Percentiles rank a stretch among this genome's conserved stretches.
Conservation (phyloP, 2,888 invertebrate species). For the Chironomus tentans region DNA sequence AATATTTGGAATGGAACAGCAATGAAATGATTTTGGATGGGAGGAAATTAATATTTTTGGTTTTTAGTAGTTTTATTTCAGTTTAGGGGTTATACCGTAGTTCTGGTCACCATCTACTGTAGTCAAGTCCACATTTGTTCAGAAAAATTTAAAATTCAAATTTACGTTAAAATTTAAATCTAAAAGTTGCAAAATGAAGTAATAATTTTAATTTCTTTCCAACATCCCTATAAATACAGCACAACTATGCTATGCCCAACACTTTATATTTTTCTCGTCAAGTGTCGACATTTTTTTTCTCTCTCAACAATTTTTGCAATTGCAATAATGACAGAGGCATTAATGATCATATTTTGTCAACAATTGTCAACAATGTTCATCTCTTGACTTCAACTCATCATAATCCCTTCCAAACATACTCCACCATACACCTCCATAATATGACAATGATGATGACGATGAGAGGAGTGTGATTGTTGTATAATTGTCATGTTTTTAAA, state of each 20-base stretch:
- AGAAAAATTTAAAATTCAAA: no score
- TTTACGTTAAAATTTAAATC: no score
- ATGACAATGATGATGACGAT: not conserved
- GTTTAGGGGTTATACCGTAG: no score
- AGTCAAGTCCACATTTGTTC: no score
- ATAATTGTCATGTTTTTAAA: constrained; percentile 15
- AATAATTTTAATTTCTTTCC: no score
- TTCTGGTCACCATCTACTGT: no score
- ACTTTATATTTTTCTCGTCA: not conserved
- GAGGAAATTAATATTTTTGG: no score
- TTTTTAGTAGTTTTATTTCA: no score
- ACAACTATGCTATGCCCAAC: not conserved
- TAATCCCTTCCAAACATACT: not conserved
- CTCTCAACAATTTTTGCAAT: not conserved
- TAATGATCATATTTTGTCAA: constrained; percentile 23
- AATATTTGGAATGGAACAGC: not conserved
- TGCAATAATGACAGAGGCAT: constrained; percentile 22
- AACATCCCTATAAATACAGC: no score
- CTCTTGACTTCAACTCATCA: constrained; percentile 14
- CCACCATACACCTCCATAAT: not conserved
- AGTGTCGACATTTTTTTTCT: not conserved
- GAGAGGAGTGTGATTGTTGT: not conserved
- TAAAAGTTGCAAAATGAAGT: no score
- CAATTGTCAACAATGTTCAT: constrained; percentile 15
- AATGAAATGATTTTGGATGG: no score